Base-by-base conservation (phyloP, 2,888 invertebrate species). In the Hanleya hanleyi region DNA sequence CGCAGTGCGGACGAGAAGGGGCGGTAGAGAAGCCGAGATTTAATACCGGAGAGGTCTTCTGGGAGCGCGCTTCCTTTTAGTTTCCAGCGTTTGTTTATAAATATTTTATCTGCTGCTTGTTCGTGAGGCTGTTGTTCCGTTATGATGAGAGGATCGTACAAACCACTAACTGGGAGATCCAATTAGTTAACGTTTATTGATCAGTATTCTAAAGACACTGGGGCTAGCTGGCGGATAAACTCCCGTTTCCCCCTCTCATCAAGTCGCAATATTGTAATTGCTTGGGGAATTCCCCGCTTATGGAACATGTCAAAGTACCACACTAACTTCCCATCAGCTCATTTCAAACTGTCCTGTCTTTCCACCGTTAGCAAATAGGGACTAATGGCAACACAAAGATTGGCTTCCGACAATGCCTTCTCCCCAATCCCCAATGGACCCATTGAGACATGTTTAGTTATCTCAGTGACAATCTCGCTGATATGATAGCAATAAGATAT, bases 141-240 rank as follows among this genome's bases (percentile, higher is more conserved):
- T 57, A 18, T 29, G 57, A 22, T 29, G 32, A 57, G 57, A 15
- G 22, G 57, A 18, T 9, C 15, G 29, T 57, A 22, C 57, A 29
- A 22, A 22, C 57, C 57, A 29, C 57, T 57, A 57, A 57, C 57
- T 57, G 22, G 26, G 29, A n/a, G 29, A 57, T 57, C 57, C 57
- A 57, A 57, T 57, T 57, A 57, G 57, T 57, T 57, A 57, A 57
- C 57, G 32, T 29, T 57, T 29, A 57, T 57, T 57, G 57, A 57
- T 57, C 57, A 22, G 57, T 26, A 18, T 41, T n/a, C n/a, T n/a
- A n/a, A n/a, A n/a, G n/a, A n/a, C n/a, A n/a, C n/a, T n/a, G n/a
- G n/a, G n/a, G n/a, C 47, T 47, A 22, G 29, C 57, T 29, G 22
- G 15, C 57, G 29, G 57, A 18, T 57, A 57, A 57, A 22, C 32